phyloP scores from a whole-genome alignment of 2,797 vertebrate genomes.

The Cyprinodon diabolis region DNA sequence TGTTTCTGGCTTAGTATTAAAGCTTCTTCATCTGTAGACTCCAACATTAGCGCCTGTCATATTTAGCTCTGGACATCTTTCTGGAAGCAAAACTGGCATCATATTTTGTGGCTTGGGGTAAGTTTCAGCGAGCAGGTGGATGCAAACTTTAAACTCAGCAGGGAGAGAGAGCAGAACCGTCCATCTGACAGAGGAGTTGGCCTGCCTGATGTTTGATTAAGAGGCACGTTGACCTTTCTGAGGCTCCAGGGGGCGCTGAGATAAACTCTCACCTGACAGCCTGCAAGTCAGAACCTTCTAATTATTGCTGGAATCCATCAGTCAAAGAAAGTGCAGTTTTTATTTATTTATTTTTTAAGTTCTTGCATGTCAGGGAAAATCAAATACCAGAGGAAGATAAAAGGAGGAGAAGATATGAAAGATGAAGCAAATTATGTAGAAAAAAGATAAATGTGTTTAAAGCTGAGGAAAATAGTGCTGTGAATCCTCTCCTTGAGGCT shows the following conservation, averaged over 20 bases:
- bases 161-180: constrained; percentile 61
- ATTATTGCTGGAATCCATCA: constrained; percentile 72
- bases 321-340: constrained; percentile 32
- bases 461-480: background rate
- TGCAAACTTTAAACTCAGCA: constrained; percentile 78
- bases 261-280: constrained; percentile 71
- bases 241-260: constrained; percentile 71
- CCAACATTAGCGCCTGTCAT: constrained; percentile 34
- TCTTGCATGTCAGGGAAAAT: constrained; percentile 14
- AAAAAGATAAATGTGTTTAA: constrained; percentile 2
- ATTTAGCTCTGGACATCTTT: constrained; percentile 52
- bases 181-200: constrained; percentile 66
- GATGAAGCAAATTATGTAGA: constrained; percentile 21
- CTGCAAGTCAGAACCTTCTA: constrained; percentile 52
- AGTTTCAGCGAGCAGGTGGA: constrained; percentile 65
- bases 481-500: constrained; percentile 11
- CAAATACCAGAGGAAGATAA: constrained; percentile 40
- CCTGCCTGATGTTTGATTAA: constrained; percentile 82
- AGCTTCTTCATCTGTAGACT: constrained; percentile 36
- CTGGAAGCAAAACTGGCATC: constrained; percentile 37
- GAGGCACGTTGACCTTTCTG: constrained; percentile 80
- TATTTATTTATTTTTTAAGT: constrained; percentile 29
- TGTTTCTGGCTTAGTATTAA: constrained; percentile 30
- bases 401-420: constrained; percentile 10
- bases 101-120: constrained; percentile 42